Evolutionary conservation across 2,888 invertebrate genomes (phyloP), one percentile per base, ranked within the genome.

Genomic region (Altica lythri): DNA sequence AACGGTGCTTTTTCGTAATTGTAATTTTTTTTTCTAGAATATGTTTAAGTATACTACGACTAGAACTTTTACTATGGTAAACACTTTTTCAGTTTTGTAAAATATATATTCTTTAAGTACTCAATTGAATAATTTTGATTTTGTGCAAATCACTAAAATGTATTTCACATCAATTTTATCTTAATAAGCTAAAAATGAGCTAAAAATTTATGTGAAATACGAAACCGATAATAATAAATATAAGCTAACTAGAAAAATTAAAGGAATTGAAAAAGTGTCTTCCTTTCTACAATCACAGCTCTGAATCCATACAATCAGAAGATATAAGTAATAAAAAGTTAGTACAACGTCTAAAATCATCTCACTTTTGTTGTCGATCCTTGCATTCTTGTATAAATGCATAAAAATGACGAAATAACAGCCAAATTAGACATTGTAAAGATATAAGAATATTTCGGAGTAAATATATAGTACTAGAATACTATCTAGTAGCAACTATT

Each of bases 331-430:
- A 65, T 62, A 62, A 66, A 68, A 69, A 66, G 68, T 68, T 74
- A 72, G 66, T 74, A 74, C 72, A 72, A 68, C 67, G 67, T 73
- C 74, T 74, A 75, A 75, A 73, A 67, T 69, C 74, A 72, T 77
- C 77, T 77, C 77, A 76, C 77, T 77, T 77, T 77, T 76, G 75
- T 76, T 77, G 77, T 77, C 76, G 71, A 75, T 75, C 75, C 74
- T 71, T 73, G 74, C 74, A 75, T 75, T 74, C 67, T 42, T 64
- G 57, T 67, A 55, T 68, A 73, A 76, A 75, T 76, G 75, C 76
- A 72, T 69, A 72, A 72, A 74, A 73, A 64, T 70, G 70, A 74
- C 70, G 69, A 74, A 73, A 70, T 69, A 74, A 75, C 74, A 75
- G 75, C 73, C 75, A 75, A 75, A 74, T 72, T 71, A 73, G 72